Evolutionary conservation across 2,113 vertebrate species (phyloP), one percentile per base, ranked within the genome.

Genomic region (Geothlypis trichas): DNA sequence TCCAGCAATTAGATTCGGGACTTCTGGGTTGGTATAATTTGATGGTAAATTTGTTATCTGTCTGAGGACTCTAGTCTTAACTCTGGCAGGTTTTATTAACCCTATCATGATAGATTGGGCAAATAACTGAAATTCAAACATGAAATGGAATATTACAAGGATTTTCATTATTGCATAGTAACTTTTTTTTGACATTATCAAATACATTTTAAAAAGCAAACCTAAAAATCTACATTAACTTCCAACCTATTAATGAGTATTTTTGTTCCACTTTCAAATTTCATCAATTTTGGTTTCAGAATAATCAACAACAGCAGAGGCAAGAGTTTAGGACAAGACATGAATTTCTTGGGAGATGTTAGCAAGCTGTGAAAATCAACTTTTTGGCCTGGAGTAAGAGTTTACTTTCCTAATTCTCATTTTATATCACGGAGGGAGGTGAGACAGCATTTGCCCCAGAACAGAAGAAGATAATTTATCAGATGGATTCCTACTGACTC

Each of bases 401-500:
- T 93, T 97, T 75, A 82, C 82, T 93, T 90, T 96, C 74, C 66
- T 83, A 87, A 83, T 76, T 90, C 77, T 93, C 84, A 96, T 97
- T 96, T 97, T 94, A 78, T 84, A 63, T 83, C 96, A 89, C 30
- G 24, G 92, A 96, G 85, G 84, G 95, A 95, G 91, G 87, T 76
- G 73, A 92, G 76, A 55, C n/a, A 94, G 27, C 31, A 85, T 89
- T 95, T 96, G 19, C 81, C 42, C 62, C 66, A 84, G 93, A 97
- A 97, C 57, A 93, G 96, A 95, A 95, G 66, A 89, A 92, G 62
- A 85, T 94, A 97, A 98, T 97, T 97, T 97, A 93, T 97, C 97
- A 97, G 93, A 92, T 97, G 94, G 93, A 97, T 97, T 98, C 94
- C 97, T 95, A 97, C 89, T 2, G 92, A 96, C 96, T 98, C 96